Base-by-base conservation (phyloP, 2,797 vertebrate genomes). In the Crenichthys baileyi region DNA sequence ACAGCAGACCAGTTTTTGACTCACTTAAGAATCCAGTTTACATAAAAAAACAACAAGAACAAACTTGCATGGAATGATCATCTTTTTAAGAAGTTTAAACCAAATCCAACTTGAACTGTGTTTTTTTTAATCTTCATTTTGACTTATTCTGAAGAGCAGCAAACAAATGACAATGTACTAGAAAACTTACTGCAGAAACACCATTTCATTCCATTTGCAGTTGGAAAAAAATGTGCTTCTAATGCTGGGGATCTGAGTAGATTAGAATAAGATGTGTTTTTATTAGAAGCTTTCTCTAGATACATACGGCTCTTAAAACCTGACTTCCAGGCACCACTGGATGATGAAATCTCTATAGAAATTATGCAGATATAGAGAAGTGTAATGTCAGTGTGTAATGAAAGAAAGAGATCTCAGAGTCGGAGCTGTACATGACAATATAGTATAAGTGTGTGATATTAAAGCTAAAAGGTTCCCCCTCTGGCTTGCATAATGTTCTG, bases 401-500 rank as follows among this genome's bases (percentile, higher is more conserved):
- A 74, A 82, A 72, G 73, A 51, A 53, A 79, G 41, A 80, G 73
- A 83, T 79, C 84, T 81, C 72, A 82, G 65, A 68, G 41, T 63
- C 44, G 73, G 73, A 65, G 75, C 72, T 51, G 70, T 68, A 85
- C 84, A 82, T 83, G 85, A 83, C 75, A 80, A 77, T 72, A 85
- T 79, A 78, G 85, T 81, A 60, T 83, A 79, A 85, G 77, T 76
- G 78, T 89, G 73, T 79, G 82, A 82, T 91, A 85, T 87, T 91
- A 71, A 75, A 76, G 83, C 76, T 80, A 87, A 89, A 88, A 89
- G 78, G 80, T 80, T 73, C 51, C 68, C 90, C 87, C 84, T 83
- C 83, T 77, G 83, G 90, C 88, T 82, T 88, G 87, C 85, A 88
- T 91, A 86, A 89, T 86, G 83, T 79, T 84, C 81, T 70, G 79